Base-by-base conservation (phyloP, 2,888 invertebrate species). In the Campopleginae sp. region DNA sequence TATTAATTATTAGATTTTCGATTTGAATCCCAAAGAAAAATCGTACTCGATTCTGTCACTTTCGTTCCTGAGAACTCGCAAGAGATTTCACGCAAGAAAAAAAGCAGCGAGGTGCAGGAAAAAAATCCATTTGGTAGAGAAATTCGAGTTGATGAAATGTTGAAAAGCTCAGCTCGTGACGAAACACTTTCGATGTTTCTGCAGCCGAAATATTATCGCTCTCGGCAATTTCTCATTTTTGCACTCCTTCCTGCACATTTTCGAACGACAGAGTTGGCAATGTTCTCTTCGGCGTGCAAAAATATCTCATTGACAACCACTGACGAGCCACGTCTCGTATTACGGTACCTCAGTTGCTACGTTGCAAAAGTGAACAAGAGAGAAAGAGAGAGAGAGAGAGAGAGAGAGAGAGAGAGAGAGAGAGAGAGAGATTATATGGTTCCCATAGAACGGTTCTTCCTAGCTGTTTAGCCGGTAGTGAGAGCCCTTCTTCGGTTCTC, bases 361-460 rank as follows among this genome's bases (percentile, higher is more conserved):
- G 82, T 82, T 68, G 84, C 72, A 48, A 61, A 65, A 68, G 77
- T 54, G 58, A 78, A 31, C 70, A 70, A 66, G 78, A 66, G 58
- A 51, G 23, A 58, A 31, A 68, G 42, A 51, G 38, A 66, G 48
- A 7, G 58, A 74, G 61, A 61, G 58, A 42, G 63, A 61, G 51
- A 51, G 51, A 48, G 66, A 54, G 51, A 66, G 44, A 78, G 58
- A 78, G n/a, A n/a, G 44, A 58, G 51, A 66, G 61, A 68, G 66
- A 54, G 2, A 51, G 63, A 23, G 42, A 19, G 23, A 51, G 72
- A 77, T 82, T 80, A 80, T 76, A 76, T 76, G 76, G 82, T 86
- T 86, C 80, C 80, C 85, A 82, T 86, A 74, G 51, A 86, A 82
- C 85, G 85, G 85, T 86, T 86, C 82, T 85, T 85, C 61, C 79